Evolutionary conservation across 2,113 vertebrate genomes (phyloP).

Genomic region (Abramis brama): DNA sequence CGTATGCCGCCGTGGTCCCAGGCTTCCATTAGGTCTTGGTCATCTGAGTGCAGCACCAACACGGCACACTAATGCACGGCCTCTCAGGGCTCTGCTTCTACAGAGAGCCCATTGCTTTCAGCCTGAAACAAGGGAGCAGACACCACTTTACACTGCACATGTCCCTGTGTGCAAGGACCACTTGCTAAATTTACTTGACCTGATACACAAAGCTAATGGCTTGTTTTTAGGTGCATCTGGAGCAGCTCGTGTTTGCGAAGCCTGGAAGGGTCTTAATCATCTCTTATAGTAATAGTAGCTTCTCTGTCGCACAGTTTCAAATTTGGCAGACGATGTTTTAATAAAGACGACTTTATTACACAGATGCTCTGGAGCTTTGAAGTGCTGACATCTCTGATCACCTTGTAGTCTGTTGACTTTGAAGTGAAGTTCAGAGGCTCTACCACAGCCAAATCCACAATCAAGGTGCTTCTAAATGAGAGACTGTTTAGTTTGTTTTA

Average conservation of each 20-base stretch:
- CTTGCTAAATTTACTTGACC: constrained; percentile 33
- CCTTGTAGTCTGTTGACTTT: constrained; percentile 10
- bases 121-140: constrained; percentile 15
- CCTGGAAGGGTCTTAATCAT: not conserved
- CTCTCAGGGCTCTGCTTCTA: constrained; percentile 21
- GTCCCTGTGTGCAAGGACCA: not conserved
- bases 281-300: not conserved
- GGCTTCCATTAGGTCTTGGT: constrained; percentile 36
- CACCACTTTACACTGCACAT: not conserved
- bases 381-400: constrained; percentile 35
- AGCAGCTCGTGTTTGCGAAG: not conserved
- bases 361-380: constrained; percentile 30
- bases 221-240: constrained; percentile 11
- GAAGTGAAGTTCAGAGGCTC: constrained; percentile 25
- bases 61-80: constrained; percentile 20
- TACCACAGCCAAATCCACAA: constrained; percentile 12
- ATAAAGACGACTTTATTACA: constrained; percentile 20
- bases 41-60: not conserved
- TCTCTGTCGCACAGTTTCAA: constrained; percentile 12
- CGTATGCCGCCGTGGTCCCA: not conserved
- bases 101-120: constrained; percentile 16
- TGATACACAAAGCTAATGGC: not conserved
- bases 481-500: not conserved
- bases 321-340: constrained; percentile 22
- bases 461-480: constrained; percentile 29